Conservation (phyloP, 2,113 vertebrate genomes). For the Phrynosoma blainvillii region DNA sequence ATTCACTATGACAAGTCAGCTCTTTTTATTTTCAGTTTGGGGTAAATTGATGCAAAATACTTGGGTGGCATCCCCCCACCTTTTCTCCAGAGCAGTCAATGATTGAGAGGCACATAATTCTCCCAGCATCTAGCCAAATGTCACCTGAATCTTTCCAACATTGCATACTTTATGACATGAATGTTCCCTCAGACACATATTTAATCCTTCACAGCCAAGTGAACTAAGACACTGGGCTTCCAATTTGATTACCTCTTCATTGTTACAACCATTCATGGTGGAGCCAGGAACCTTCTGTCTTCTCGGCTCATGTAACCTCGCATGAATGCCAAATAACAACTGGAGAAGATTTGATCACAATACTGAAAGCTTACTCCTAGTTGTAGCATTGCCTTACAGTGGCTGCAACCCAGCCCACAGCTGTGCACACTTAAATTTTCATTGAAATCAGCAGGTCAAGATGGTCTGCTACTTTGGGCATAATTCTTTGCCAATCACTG, state of each 20-base stretch:
- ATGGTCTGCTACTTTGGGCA: not conserved
- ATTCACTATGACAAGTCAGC: not conserved
- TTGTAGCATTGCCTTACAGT: not conserved
- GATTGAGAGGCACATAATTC: slow-evolving; percentile 28
- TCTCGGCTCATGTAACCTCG: slow-evolving; percentile 27
- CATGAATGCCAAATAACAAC: slow-evolving; percentile 31
- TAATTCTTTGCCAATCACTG: not conserved
- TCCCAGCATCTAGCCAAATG: slow-evolving; percentile 27
- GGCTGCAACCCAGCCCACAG: slow-evolving; percentile 1
- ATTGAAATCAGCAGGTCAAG: slow-evolving; percentile 1
- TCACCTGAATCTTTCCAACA: slow-evolving; percentile 35
- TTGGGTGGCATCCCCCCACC: not conserved
- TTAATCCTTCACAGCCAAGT: slow-evolving; percentile 49
- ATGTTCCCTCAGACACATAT: slow-evolving; percentile 30
- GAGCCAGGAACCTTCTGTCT: slow-evolving; percentile 27
- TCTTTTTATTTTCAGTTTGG: not conserved
- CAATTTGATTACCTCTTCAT: slow-evolving; percentile 29
- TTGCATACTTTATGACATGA: slow-evolving; percentile 15
- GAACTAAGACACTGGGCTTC: slow-evolving; percentile 29
- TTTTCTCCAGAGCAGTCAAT: not conserved
- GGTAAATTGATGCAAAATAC: slow-evolving; percentile 6
- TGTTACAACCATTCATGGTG: not conserved
- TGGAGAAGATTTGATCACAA: slow-evolving; percentile 28
- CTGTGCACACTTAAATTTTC: not conserved
- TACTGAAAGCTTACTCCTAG: slow-evolving; percentile 1